Evolutionary conservation across 2,797 vertebrate genomes (phyloP), one percentile per base, ranked within the genome.

Genomic region (Staurois parvus): DNA sequence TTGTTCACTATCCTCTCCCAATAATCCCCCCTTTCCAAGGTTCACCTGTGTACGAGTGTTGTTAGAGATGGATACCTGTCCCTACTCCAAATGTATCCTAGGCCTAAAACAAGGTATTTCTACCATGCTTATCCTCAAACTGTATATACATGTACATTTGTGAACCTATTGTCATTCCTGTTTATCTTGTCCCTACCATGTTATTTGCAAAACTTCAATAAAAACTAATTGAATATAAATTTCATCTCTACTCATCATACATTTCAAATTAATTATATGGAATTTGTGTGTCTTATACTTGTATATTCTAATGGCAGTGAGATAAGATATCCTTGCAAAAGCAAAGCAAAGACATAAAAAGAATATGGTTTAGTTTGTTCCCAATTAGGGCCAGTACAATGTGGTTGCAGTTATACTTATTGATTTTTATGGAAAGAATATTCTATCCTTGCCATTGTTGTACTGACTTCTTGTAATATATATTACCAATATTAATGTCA

Each of bases 401-500:
- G 74, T 86, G 85, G 67, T 86, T 86, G 66, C 34, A 86, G 72
- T 83, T 86, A 86, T 64, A 76, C 42, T 82, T 76, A 81, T 77
- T 76, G 85, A 72, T 86, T 86, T 86, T 86, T 64, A 77, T 82
- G 74, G 79, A 56, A 85, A 81, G 34, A 79, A 73, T 66, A 85
- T 75, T 80, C 68, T 73, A 40, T 74, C 72, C 73, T 5, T 81
- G 34, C 56, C 67, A 86, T 86, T 82, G 85, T 77, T 83, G 62
- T 69, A 48, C 74, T 59, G 29, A 56, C 79, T 78, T 86, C 68
- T n/a, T 82, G 79, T 77, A 86, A 77, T 86, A 86, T 86, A 86
- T 82, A 86, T 86, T 64, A 62, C 67, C n/a, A 64, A 86, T 86
- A 82, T 86, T 83, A 82, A 82, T 78, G 74, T 83, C 79, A 77